Percentiles rank a stretch among this genome's conserved stretches.
Conservation (phyloP, 2,113 vertebrate species). For the Peucedramus taeniatus region DNA sequence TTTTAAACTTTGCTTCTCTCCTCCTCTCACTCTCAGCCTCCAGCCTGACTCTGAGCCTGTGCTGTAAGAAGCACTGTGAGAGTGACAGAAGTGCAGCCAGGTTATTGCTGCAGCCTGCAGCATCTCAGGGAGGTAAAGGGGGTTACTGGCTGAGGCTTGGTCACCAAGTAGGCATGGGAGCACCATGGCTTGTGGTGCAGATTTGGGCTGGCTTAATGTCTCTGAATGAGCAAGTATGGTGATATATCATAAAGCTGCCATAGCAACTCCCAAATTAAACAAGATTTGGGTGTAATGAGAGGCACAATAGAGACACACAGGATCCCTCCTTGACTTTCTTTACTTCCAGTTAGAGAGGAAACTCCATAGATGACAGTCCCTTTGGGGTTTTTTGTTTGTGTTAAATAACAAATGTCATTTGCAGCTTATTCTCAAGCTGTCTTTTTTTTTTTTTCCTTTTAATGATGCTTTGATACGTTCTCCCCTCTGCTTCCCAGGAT, state of each 20-base stretch:
- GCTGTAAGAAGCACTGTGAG: accelerated
- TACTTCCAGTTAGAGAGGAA: background rate
- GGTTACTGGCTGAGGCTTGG: background rate
- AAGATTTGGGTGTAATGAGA: background rate
- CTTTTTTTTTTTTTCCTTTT: background rate
- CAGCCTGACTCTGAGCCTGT: background rate
- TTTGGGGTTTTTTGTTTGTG: background rate
- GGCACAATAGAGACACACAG: background rate
- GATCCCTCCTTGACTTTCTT: background rate
- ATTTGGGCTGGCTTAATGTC: background rate
- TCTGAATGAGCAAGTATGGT: background rate
- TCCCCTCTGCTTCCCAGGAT: background rate
- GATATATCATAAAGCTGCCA: background rate
- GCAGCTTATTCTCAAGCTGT: background rate
- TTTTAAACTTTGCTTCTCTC: background rate
- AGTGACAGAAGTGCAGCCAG: background rate
- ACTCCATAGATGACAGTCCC: accelerated
- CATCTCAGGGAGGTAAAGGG: background rate
- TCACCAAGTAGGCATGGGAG: background rate
- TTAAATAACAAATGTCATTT: background rate
- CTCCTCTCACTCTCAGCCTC: background rate
- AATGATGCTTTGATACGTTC: background rate
- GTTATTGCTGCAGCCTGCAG: background rate
- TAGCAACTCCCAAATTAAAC: background rate
- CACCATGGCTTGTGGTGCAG: background rate